Percentiles rank a stretch among this genome's conserved stretches.
Conservation (phyloP, 2,797 vertebrate genomes). For the Adelosebastes latens region DNA sequence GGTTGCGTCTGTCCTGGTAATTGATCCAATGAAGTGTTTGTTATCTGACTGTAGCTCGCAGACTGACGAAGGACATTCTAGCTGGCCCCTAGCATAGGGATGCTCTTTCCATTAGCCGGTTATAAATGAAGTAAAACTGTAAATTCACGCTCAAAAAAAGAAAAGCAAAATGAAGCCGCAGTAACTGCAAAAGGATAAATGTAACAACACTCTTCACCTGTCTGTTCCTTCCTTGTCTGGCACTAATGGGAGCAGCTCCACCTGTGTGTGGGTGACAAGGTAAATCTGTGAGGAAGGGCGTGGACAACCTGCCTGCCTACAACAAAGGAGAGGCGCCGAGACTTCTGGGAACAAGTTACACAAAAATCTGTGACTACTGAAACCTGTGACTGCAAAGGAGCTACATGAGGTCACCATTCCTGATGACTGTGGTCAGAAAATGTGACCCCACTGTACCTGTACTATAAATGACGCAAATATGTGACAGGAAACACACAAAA, state of each 20-base stretch:
- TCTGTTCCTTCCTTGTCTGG: background rate
- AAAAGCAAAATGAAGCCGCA: rapidly evolving
- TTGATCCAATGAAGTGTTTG: background rate
- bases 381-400: too few species aligned
- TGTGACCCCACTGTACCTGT: too few species aligned
- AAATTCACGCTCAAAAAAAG: background rate
- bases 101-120: constrained; percentile 57
- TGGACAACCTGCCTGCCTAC: background rate
- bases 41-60: constrained; percentile 26
- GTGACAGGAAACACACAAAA: too few species aligned
- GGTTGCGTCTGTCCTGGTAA: background rate
- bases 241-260: background rate
- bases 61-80: constrained; percentile 49
- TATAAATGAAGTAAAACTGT: background rate
- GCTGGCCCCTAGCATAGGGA: constrained; percentile 45
- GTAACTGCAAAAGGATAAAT: background rate
- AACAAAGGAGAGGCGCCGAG: background rate
- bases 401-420: rapidly evolving
- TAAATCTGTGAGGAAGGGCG: constrained; percentile 23
- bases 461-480: too few species aligned
- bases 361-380: too few species aligned
- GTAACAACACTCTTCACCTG: rapidly evolving
- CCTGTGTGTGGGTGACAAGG: background rate
- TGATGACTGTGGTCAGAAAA: too few species aligned
- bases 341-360: background rate